Percentiles rank a stretch among this genome's conserved stretches.
Evolutionary conservation across 1,140 invertebrate species (phyloP).

Genomic region (Teleogryllus occipitalis): DNA sequence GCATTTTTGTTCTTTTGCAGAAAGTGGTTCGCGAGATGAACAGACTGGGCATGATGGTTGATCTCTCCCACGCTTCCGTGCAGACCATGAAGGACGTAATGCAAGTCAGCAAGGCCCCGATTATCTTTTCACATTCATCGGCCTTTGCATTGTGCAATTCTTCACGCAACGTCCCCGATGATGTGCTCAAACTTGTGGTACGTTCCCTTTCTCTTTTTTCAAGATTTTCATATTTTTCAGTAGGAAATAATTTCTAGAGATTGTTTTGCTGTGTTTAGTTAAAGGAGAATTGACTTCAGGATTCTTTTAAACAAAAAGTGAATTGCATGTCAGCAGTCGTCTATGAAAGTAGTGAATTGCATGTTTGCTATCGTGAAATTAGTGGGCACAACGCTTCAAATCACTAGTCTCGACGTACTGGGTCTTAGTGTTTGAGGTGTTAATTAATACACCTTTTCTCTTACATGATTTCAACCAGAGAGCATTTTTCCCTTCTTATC

Average conservation of each 20-base stretch:
- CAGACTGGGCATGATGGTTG: slow-evolving; percentile 74
- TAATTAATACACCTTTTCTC: no score
- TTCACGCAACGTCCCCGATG: slow-evolving; percentile 75
- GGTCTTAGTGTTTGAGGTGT: no score
- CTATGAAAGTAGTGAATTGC: no score
- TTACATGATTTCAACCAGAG: no score
- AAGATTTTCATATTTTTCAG: neutral
- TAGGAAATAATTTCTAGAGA: neutral
- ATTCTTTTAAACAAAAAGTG: neutral
- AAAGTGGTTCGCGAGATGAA: slow-evolving; percentile 75
- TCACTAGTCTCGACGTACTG: no score
- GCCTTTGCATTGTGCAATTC: slow-evolving; percentile 77
- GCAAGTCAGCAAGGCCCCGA: slow-evolving; percentile 68
- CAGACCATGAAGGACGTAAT: slow-evolving; percentile 76
- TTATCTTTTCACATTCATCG: slow-evolving; percentile 84
- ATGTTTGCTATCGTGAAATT: no score
- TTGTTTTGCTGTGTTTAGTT: neutral
- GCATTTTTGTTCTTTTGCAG: slow-evolving; percentile 37
- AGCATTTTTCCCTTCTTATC: no score
- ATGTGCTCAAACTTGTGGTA: slow-evolving; percentile 66
- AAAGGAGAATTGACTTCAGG: neutral
- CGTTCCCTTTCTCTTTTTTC: slow-evolving; percentile 31
- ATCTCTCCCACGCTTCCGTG: slow-evolving; percentile 78
- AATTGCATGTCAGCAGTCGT: neutral
- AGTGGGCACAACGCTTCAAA: no score